phyloP scores from a whole-genome alignment of 2,888 invertebrate species.

The Bursaphelenchus okinawaensis region DNA sequence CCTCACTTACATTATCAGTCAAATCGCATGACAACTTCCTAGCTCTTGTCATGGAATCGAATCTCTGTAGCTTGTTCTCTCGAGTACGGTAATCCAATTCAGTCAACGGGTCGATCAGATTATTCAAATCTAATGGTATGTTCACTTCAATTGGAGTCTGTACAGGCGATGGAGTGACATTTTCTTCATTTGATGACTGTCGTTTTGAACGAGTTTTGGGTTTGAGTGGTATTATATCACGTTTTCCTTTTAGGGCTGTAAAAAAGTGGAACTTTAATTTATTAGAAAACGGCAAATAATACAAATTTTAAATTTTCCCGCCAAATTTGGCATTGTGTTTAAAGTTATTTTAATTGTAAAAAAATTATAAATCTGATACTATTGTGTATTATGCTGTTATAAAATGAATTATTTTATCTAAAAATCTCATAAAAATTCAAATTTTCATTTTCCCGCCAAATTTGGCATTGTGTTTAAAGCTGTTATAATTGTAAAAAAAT shows the following conservation, averaged over 20 bases:
- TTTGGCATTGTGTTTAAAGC: too few relatives aligned
- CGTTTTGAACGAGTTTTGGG: not conserved
- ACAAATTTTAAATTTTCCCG: not conserved
- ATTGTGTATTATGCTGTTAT: too few relatives aligned
- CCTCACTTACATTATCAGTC: not conserved
- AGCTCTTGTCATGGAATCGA: not conserved
- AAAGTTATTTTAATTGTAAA: not conserved
- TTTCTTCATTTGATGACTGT: not conserved
- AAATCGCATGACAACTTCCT: not conserved
- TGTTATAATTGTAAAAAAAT: too few relatives aligned
- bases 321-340: not conserved
- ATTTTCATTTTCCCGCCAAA: too few relatives aligned
- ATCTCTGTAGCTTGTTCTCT: not conserved
- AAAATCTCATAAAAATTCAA: too few relatives aligned
- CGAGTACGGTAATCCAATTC: not conserved
- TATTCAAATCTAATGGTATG: not conserved
- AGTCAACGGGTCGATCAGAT: not conserved
- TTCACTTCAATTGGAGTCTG: not conserved
- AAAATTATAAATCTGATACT: too few relatives aligned
- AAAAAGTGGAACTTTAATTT: too few relatives aligned
- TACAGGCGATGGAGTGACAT: not conserved
- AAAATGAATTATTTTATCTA: too few relatives aligned
- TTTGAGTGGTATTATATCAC: slow-evolving; percentile 11
- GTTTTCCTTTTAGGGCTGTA: slow-evolving; percentile 4
- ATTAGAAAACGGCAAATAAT: too few relatives aligned